Evolutionary conservation across 2,113 vertebrate species (phyloP), one percentile per base, ranked within the genome.

Genomic region (Myiozetetes cayanensis): DNA sequence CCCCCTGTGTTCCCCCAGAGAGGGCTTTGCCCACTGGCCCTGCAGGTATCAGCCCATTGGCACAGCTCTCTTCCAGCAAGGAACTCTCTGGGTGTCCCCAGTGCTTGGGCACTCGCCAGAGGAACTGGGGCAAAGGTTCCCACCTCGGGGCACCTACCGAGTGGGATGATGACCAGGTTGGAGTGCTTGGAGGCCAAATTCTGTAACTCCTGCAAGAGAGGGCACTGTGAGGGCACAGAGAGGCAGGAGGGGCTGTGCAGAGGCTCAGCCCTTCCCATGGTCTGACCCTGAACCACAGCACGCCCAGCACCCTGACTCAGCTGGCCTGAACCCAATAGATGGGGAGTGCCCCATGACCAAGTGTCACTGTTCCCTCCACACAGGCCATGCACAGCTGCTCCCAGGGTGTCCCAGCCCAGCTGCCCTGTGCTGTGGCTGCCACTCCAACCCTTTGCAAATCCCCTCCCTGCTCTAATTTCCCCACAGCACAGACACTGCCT

Each of bases 201-300:
- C 56, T 71, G 71, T 18, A 96, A 13, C 15, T 89, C 85, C 95
- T 96, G 85, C 8, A 62, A 92, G 25, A 84, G 19, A 31, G 1
- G 30, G 31, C 5, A 58, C 3, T 0, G 2, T 0, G 2, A 37
- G 43, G 41, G 23, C 22, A 79, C 0, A 0, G 35, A 2, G 4
- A 52, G 15, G 16, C 47, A 35, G 59, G 25, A 49, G 19, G 0
- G 14, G n/a, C 62, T 52, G 30, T 2, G 5, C 35, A 59, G 47
- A 72, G 20, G 30, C 66, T 62, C 74, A 55, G 18, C 17, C 39
- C 39, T 63, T 63, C 25, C 6, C n/a, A 35, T 39, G n/a, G 21
- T 50, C 35, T 1, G 1, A 33, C 18, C 12, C 43, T 37, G 31
- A 33, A 58, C 6, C 8, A 17, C 30, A 12, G 11, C 8, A 6